Base-by-base conservation (phyloP, 1,140 invertebrate species). In the Drosophila oshimai region DNA sequence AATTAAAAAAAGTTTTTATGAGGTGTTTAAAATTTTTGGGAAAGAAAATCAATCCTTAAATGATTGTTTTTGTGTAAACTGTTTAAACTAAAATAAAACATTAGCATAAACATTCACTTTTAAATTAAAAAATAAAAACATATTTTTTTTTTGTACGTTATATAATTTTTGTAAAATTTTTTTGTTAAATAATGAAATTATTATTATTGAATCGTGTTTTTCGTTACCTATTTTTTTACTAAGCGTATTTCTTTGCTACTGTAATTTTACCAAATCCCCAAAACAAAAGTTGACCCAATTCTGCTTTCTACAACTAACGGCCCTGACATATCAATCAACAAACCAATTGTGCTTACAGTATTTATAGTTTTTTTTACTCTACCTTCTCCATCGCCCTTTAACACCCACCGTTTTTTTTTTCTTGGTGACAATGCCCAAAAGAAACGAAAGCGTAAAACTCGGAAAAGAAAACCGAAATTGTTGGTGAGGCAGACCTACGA, bases 311-410 rank as follows among this genome's bases (percentile, higher is more conserved):
- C 44, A 53, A 13, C 50, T 50, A 73, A 83, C 42, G 70, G 42
- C 80, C 75, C 58, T 87, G 75, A 86, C 74, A 86, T 67, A 57
- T 79, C 80, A 80, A 86, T 79, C 71, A 72, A 64, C 55, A 42
- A 50, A 36, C 18, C 58, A 53, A 62, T 58, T 54, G 62, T 78
- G 28, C 39, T n/a, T 45, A 41, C 45, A 55, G 29, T 46, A 74
- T 64, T 68, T 79, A 67, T 75, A 69, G 78, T 73, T 68, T 81
- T 71, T 22, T 44, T 50, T 47, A 34, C 39, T 60, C 24, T 28
- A 42, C 34, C 33, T 46, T 28, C 31, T 20, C 18, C 28, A 24
- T 61, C 6, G 26, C 20, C 55, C n/a, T 4, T 17, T 12, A n/a
- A 39, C 64, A 24, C 65, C 65, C 64, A 28, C 33, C n/a, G n/a